Percentiles rank a stretch among this genome's conserved stretches.
Conservation (phyloP, 2,888 invertebrate genomes). For the Rhopalosiphum nymphaeae region DNA sequence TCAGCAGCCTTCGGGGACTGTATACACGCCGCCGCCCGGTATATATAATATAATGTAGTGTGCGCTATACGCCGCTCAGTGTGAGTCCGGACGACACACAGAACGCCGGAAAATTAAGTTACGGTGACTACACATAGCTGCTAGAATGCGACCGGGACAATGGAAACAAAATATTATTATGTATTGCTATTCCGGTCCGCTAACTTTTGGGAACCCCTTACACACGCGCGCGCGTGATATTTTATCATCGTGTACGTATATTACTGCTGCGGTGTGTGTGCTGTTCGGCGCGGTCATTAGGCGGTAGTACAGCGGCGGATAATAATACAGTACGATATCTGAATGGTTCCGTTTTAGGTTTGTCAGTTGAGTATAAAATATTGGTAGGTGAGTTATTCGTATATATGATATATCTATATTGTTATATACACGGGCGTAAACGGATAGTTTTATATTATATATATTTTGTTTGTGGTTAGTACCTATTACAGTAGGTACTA, state of each 20-base stretch:
- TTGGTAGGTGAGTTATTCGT: neutral
- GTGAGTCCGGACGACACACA: constrained; percentile 6
- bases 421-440: neutral
- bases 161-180: constrained; percentile 22
- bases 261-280: neutral
- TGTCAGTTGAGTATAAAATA: neutral
- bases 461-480: neutral
- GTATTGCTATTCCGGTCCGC: constrained; percentile 37
- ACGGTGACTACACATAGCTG: constrained; percentile 46
- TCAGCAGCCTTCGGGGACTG: neutral
- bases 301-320: neutral
- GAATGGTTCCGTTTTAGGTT: neutral
- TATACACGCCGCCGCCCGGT: neutral
- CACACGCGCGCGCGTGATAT: neutral
- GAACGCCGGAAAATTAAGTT: constrained; percentile 54
- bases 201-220: constrained; percentile 24
- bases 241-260: neutral
- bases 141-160: constrained; percentile 21
- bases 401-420: neutral
- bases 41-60: neutral
- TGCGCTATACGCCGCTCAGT: neutral
- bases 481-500: neutral
- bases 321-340: neutral
- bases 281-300: neutral
- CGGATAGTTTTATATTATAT: neutral